phyloP scores from a whole-genome alignment of 2,113 vertebrate genomes.

The Stegastes partitus region DNA sequence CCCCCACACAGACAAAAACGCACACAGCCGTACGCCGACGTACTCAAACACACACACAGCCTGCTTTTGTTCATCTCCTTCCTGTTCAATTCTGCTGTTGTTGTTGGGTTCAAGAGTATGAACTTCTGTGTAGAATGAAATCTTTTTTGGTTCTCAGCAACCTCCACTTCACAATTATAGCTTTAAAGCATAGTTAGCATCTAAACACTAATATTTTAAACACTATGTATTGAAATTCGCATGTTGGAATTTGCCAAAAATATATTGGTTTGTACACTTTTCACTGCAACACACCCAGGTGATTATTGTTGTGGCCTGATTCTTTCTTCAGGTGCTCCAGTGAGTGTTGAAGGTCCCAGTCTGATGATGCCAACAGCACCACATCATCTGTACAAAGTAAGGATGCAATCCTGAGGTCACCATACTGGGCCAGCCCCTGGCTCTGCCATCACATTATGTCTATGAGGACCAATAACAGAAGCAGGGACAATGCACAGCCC shows the following conservation, averaged over 20 bases:
- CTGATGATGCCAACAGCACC: too few relatives aligned
- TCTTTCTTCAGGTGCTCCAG: too few relatives aligned
- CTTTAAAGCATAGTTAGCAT: background rate
- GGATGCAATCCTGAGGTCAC: too few relatives aligned
- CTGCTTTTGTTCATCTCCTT: conserved; percentile 23
- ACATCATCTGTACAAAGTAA: too few relatives aligned
- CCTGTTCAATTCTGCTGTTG: conserved; percentile 13
- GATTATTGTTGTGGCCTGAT: too few relatives aligned
- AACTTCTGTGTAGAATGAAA: conserved; percentile 6
- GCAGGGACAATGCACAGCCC: too few relatives aligned
- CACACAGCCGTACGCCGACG: background rate
- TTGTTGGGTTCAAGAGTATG: conserved; percentile 7
- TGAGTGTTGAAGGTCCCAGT: too few relatives aligned
- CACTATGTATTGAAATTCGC: background rate
- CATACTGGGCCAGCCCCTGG: too few relatives aligned
- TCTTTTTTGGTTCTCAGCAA: background rate
- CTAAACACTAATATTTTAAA: background rate
- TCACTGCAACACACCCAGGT: too few relatives aligned
- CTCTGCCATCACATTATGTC: too few relatives aligned
- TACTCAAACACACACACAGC: conserved; percentile 19
- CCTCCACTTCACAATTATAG: background rate
- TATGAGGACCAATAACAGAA: too few relatives aligned
- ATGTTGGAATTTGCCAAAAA: background rate
- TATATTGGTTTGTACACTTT: too few relatives aligned
- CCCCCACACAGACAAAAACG: background rate